Evolutionary conservation across 1,140 invertebrate species (phyloP).

Genomic region (Heterodera schachtii): DNA sequence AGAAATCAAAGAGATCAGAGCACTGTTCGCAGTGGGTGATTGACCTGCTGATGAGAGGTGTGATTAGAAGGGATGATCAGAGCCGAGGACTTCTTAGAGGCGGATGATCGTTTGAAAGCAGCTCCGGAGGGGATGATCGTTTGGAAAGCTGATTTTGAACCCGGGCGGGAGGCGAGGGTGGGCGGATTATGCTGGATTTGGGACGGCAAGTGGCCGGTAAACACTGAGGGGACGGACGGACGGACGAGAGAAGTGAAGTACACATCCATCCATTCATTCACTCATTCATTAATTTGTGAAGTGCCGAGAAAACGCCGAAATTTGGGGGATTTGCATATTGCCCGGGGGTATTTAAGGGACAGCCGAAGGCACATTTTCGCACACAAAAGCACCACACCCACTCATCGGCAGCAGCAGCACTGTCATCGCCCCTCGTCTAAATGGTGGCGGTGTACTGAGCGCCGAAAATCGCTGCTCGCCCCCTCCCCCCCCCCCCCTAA

Average conservation of each 20-base stretch:
- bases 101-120: neutral
- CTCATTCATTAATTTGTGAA: neutral
- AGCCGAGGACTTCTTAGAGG: neutral
- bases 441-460: neutral
- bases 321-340: neutral
- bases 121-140: constrained; percentile 4
- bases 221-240: neutral
- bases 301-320: neutral
- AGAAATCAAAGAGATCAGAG: too few relatives aligned
- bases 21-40: too few relatives aligned
- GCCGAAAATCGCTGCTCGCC: neutral
- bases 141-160: constrained; percentile 11
- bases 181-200: constrained; percentile 2
- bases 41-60: too few relatives aligned
- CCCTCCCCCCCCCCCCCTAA: neutral
- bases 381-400: neutral
- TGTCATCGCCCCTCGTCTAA: neutral
- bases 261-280: neutral
- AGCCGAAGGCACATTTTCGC: neutral
- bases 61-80: neutral
- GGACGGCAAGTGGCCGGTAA: neutral
- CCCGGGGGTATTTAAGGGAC: neutral
- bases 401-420: too few relatives aligned
- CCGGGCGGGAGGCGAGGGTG: neutral
- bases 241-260: neutral